Percentiles rank a stretch among this genome's conserved stretches.
Conservation (phyloP, 2,797 vertebrate genomes). For the Decapterus maruadsi region DNA sequence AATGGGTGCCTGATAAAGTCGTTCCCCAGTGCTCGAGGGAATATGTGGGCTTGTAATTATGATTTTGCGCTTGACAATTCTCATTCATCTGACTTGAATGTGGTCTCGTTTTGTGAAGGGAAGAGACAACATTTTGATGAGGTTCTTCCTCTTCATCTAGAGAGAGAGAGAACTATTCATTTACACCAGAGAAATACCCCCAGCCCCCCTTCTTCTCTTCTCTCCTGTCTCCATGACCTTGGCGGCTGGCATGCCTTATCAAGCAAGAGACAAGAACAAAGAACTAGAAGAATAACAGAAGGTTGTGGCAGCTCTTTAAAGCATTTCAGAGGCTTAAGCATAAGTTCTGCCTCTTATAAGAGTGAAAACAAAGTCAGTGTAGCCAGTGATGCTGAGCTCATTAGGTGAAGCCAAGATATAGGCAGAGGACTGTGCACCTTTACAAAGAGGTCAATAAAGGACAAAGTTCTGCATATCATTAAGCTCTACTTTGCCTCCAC, state of each 20-base stretch:
- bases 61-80: conserved; percentile 83
- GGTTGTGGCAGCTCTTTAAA: conserved; percentile 84
- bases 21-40: conserved; percentile 74
- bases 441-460: conserved; percentile 77
- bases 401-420: conserved; percentile 74
- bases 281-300: conserved; percentile 82
- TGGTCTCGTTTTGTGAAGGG: conserved; percentile 72
- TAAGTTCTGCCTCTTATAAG: conserved; percentile 77
- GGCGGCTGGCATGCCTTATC: conserved; percentile 83
- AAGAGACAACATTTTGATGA: conserved; percentile 85
- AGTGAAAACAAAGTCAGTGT: conserved; percentile 76
- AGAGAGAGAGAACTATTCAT: conserved; percentile 79
- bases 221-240: conserved; percentile 81
- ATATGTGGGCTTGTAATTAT: conserved; percentile 83
- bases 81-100: conserved; percentile 86
- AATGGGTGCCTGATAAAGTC: conserved; percentile 80
- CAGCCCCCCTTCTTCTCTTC: conserved; percentile 51
- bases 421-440: conserved; percentile 69
- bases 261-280: conserved; percentile 84
- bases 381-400: conserved; percentile 68
- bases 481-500: conserved; percentile 57
- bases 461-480: conserved; percentile 76
- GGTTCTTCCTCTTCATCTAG: conserved; percentile 82
- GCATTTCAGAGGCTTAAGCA: conserved; percentile 76
- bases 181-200: conserved; percentile 79